Base-by-base conservation (phyloP, 2,797 vertebrate species). In the Gallinago nigripennis region DNA sequence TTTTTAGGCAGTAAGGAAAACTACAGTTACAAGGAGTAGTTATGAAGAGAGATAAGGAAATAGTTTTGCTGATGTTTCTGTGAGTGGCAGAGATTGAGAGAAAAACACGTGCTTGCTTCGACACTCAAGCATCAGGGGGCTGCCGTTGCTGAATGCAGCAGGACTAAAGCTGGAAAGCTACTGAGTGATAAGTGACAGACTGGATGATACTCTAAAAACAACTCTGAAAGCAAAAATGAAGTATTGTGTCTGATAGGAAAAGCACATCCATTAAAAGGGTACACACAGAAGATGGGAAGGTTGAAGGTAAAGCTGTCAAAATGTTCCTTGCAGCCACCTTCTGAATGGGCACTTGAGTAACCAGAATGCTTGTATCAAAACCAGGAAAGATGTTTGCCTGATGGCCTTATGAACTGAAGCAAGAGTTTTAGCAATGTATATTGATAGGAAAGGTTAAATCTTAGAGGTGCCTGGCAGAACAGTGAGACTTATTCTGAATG, bases 61-160 rank as follows among this genome's bases (percentile, higher is more conserved):
- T 28, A 50, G 8, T 31, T 86, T 73, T 72, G 13, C 13, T 76
- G 35, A 48, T 35, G 28, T 51, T 68, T 28, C 21, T 11, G 9
- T n/a, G 53, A 60, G 15, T 10, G 41, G n/a, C 24, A 71, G 53
- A 75, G 24, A 86, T 24, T 9, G 13, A 77, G 16, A 13, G 37
- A 79, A 90, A 76, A 27, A 46, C 71, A 63, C 1, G 3, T 41
- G 11, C 7, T 57, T 81, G 25, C 14, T 58, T 78, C 48, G 28
- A 18, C 0, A 0, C 15, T 51, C 11, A 61, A 12, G 31, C 15
- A 27, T 23, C 9, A 58, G 56, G 28, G 86, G 7, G 53, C 11
- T 69, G 53, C 37, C 33, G 24, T 41, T 89, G 65, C 16, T 65
- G 37, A 64, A 14, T 39, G 12, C 8, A 66, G 63, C 7, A 73